Conservation (phyloP, 2,888 invertebrate species). For the Achlya flavicornis region DNA sequence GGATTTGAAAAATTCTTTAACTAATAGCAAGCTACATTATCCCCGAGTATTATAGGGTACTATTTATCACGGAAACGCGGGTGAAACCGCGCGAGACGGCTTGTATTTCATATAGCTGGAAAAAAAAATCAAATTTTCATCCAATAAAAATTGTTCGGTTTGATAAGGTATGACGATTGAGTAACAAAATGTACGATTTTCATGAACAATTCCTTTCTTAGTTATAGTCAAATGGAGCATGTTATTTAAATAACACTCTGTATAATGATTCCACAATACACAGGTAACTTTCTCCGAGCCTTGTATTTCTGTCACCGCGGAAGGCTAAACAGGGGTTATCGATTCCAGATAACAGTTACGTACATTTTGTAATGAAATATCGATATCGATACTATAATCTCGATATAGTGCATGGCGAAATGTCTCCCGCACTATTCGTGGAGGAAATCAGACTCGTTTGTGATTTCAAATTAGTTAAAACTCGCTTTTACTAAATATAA, state of each 20-base stretch:
- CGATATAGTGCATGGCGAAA: conserved; percentile 41
- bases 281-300: conserved; percentile 32
- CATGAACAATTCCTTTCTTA: too few relatives aligned
- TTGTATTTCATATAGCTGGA: too few relatives aligned
- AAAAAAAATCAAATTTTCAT: too few relatives aligned
- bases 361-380: conserved; percentile 36
- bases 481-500: conserved; percentile 20
- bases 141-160: too few relatives aligned
- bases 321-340: conserved; percentile 43
- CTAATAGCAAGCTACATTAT: too few relatives aligned
- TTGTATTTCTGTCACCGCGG: conserved; percentile 35
- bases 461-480: conserved; percentile 32
- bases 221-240: background rate
- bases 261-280: conserved; percentile 6
- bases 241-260: conserved; percentile 18
- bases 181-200: too few relatives aligned
- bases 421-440: conserved; percentile 36
- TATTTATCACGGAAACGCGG: too few relatives aligned
- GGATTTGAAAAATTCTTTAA: too few relatives aligned
- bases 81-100: too few relatives aligned
- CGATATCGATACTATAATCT: conserved; percentile 42
- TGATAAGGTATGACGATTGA: too few relatives aligned
- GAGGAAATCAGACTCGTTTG: conserved; percentile 30
- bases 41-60: too few relatives aligned
- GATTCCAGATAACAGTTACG: conserved; percentile 35